phyloP scores from a whole-genome alignment of 1,140 invertebrate genomes.

The Zaprionus inermis region DNA sequence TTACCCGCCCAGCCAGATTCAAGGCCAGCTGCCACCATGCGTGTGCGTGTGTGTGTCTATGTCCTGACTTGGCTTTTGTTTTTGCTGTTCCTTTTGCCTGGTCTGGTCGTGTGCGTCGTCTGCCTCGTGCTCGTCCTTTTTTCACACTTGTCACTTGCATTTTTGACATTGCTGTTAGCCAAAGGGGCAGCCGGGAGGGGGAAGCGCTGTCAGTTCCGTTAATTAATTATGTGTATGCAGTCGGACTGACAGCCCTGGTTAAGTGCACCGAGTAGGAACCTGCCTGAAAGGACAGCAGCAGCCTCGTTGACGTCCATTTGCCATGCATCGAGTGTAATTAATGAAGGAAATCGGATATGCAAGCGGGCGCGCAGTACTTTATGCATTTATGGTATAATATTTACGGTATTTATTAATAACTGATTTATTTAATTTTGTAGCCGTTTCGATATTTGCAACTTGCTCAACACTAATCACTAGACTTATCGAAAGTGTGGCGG shows the following conservation, averaged over 20 bases:
- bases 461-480: too few relatives aligned
- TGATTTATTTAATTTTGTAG: too few relatives aligned
- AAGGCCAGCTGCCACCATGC: conserved; percentile 23
- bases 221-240: conserved; percentile 80
- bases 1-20: background rate
- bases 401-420: background rate
- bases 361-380: background rate
- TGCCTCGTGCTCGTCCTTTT: conserved; percentile 69
- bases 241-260: conserved; percentile 65
- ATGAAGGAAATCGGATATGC: conserved; percentile 17
- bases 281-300: background rate
- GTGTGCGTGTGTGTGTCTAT: too few relatives aligned
- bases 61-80: conserved; percentile 68
- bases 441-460: too few relatives aligned
- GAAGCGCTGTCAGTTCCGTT: conserved; percentile 63
- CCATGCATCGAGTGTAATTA: conserved; percentile 35
- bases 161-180: conserved; percentile 81
- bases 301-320: background rate
- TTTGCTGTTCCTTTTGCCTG: conserved; percentile 44
- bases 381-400: background rate
- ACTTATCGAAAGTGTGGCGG: too few relatives aligned
- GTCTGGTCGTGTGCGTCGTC: conserved; percentile 28
- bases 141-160: conserved; percentile 81
- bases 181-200: conserved; percentile 31
- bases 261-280: conserved; percentile 34